A percentile compares a stretch with the other conserved stretches of the same genome.
These are phyloP conservation scores for Boulengeromyrus knoepffleri DNA, from an alignment of 2,113 vertebrate species.

Conservation along the genomic window DNA sequence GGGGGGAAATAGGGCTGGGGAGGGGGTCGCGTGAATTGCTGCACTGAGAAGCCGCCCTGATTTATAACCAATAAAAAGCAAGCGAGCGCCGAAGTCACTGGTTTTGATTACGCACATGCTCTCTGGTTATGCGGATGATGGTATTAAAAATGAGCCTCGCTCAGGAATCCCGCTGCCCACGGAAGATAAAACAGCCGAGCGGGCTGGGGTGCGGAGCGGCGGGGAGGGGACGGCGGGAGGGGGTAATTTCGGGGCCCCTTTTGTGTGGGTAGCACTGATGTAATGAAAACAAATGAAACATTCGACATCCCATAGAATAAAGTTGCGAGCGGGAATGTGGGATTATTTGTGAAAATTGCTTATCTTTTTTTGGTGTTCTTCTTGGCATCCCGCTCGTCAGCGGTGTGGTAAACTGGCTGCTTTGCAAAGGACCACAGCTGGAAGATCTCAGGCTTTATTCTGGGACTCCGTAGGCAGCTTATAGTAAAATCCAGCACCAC, in stretches of 20 bases:
- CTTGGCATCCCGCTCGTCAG: constrained; percentile 29
- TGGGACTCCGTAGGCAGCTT: neutral
- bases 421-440: constrained; percentile 6
- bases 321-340: constrained; percentile 18
- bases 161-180: constrained; percentile 20
- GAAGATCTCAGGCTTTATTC: neutral
- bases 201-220: constrained; percentile 28
- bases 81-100: constrained; percentile 50
- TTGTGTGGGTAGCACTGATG: constrained; percentile 43
- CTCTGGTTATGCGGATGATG: constrained; percentile 46
- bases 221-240: constrained; percentile 32
- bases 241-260: constrained; percentile 46
- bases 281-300: constrained; percentile 52
- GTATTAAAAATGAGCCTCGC: constrained; percentile 28
- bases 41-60: constrained; percentile 35
- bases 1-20: neutral
- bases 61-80: constrained; percentile 56
- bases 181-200: constrained; percentile 2
- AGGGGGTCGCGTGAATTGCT: neutral
- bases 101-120: constrained; percentile 61
- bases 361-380: constrained; percentile 23
- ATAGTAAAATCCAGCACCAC: neutral
- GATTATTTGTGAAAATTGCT: constrained; percentile 30
- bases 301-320: neutral
- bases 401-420: constrained; percentile 23